A percentile compares a stretch with the other conserved stretches of the same genome.
Conservation (phyloP, 2,797 vertebrate genomes). For the Poeciliopsis presidionis region DNA sequence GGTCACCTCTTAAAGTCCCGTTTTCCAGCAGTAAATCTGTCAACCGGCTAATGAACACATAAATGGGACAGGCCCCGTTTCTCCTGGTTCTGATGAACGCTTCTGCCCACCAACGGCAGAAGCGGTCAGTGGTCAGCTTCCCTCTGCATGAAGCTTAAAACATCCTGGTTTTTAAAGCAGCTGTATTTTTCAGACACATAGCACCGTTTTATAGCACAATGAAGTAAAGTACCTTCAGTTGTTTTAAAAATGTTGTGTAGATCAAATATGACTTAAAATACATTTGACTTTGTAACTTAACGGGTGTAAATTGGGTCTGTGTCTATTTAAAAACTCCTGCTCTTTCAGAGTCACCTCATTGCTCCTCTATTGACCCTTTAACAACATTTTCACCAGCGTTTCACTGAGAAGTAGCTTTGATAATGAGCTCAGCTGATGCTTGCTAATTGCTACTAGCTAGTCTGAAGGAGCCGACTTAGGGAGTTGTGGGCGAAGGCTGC, state of each 20-base stretch:
- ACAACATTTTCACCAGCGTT: background rate
- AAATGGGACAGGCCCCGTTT: constrained; percentile 61
- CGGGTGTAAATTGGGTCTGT: background rate
- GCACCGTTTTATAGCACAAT: too few species aligned
- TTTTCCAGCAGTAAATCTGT: constrained; percentile 72
- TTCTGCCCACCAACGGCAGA: background rate
- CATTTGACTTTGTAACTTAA: background rate
- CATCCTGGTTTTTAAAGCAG: background rate
- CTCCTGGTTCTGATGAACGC: constrained; percentile 2
- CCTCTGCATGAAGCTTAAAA: background rate
- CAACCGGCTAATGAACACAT: constrained; percentile 71
- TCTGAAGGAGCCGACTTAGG: background rate
- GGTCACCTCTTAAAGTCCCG: constrained; percentile 78
- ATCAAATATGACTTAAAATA: background rate
- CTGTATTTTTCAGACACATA: background rate
- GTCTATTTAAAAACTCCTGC: background rate
- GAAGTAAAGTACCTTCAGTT: background rate
- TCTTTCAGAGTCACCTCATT: background rate
- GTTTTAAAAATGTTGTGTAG: background rate
- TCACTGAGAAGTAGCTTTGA: background rate
- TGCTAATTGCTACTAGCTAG: background rate
- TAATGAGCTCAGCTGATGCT: background rate
- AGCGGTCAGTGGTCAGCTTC: too few species aligned
- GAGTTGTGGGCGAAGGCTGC: too few species aligned
- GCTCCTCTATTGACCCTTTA: background rate